Conservation (phyloP, 2,113 vertebrate species). For the Rhinichthys klamathensis region DNA sequence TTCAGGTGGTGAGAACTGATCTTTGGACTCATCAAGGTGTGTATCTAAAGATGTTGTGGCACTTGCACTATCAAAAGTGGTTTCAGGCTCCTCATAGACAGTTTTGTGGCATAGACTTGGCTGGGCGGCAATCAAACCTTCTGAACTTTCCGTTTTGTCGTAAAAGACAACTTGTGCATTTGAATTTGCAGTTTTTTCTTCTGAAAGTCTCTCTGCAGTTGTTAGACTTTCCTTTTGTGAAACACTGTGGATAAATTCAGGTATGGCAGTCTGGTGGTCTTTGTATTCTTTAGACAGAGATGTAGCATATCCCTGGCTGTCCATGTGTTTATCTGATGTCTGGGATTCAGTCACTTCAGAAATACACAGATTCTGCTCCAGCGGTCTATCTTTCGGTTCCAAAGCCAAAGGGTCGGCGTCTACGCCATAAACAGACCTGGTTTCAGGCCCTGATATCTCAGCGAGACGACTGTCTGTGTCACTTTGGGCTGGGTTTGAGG, state of each 20-base stretch:
- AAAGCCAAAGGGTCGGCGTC: constrained; percentile 55
- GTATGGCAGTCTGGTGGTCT: constrained; percentile 5
- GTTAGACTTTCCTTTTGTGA: constrained; percentile 20
- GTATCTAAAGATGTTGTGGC: not conserved
- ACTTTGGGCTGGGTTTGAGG: constrained; percentile 35
- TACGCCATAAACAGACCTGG: constrained; percentile 52
- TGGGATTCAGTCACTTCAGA: constrained; percentile 43
- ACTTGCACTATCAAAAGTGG: not conserved
- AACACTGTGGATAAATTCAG: not conserved
- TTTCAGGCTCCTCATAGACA: not conserved
- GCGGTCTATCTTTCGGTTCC: constrained; percentile 57
- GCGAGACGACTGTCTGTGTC: constrained; percentile 54
- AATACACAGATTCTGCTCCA: constrained; percentile 56
- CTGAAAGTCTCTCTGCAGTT: not conserved
- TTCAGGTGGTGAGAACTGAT: not conserved
- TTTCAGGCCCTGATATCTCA: constrained; percentile 50
- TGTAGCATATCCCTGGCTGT: constrained; percentile 57
- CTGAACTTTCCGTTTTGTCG: not conserved
- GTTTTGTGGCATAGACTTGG: not conserved
- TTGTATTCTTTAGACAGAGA: constrained; percentile 53
- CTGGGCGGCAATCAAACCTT: not conserved
- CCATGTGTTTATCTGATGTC: constrained; percentile 61
- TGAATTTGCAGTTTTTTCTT: constrained; percentile 12
- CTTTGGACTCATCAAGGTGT: not conserved
- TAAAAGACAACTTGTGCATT: not conserved